Conservation (phyloP, 1,140 invertebrate genomes). For the Heliconius eleuchia region DNA sequence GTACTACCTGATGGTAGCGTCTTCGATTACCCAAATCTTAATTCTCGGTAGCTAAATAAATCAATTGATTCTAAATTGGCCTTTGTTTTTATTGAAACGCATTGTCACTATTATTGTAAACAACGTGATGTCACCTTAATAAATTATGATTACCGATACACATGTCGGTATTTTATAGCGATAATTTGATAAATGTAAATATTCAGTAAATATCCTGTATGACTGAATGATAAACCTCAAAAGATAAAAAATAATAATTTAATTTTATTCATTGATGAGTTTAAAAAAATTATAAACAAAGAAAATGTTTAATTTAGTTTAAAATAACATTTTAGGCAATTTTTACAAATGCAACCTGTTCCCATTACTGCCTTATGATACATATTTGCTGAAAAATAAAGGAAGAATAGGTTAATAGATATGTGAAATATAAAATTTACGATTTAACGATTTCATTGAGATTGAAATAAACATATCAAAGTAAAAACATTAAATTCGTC, state of each 20-base stretch:
- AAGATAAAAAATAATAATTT: no score
- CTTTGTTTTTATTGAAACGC: not conserved
- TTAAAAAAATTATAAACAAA: not conserved
- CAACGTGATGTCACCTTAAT: constrained; percentile 13
- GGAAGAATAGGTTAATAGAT: no score
- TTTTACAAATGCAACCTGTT: no score
- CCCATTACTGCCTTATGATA: no score
- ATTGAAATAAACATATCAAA: constrained; percentile 26
- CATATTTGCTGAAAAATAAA: no score
- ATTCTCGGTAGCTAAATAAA: not conserved
- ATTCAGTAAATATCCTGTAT: not conserved
- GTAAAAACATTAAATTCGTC: constrained; percentile 16
- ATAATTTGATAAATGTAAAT: not conserved
- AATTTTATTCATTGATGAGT: not conserved
- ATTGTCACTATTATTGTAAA: constrained; percentile 19
- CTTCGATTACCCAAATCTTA: not conserved
- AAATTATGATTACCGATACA: not conserved
- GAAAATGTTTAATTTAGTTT: no score
- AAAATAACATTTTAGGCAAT: no score
- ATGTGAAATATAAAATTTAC: not conserved
- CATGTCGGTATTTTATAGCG: not conserved
- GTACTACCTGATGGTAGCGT: no score
- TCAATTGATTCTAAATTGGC: not conserved
- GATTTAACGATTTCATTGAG: not conserved
- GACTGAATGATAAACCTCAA: not conserved